These are phyloP conservation scores for Neoitamus cyanurus DNA, from an alignment of 2,888 invertebrate species.

Conservation along the genomic window DNA sequence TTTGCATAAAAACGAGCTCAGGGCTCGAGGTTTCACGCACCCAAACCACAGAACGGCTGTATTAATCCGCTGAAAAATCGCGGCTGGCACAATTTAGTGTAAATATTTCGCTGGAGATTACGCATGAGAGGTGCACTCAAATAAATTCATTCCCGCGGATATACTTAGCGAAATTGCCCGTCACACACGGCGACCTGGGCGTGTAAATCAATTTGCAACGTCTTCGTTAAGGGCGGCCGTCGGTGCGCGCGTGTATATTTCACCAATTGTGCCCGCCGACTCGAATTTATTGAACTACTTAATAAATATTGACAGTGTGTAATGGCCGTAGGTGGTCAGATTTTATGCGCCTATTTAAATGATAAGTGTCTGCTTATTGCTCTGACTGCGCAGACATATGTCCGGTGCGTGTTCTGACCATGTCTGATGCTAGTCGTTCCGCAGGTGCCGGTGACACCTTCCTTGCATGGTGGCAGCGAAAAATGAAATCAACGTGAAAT, in stretches of 20 bases:
- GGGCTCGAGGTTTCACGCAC: background rate
- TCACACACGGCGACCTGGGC: background rate
- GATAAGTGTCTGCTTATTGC: constrained; percentile 49
- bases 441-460: constrained; percentile 38
- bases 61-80: constrained; percentile 11
- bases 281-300: constrained; percentile 52
- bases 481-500: constrained; percentile 18
- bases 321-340: constrained; percentile 51
- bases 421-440: background rate
- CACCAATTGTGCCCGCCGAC: constrained; percentile 43
- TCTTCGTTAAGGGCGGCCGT: constrained; percentile 23
- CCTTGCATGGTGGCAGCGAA: background rate
- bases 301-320: constrained; percentile 51
- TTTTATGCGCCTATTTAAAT: constrained; percentile 51
- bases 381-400: constrained; percentile 38
- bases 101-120: constrained; percentile 16
- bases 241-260: constrained; percentile 33
- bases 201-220: constrained; percentile 26
- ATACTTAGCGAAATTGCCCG: constrained; percentile 16
- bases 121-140: background rate
- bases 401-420: constrained; percentile 29
- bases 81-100: constrained; percentile 21
- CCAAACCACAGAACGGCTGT: background rate
- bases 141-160: constrained; percentile 22
- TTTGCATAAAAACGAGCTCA: constrained; percentile 22